Evolutionary conservation across 2,888 invertebrate genomes (phyloP), one percentile per base, ranked within the genome.

Genomic region (Priocnemis perturbator): DNA sequence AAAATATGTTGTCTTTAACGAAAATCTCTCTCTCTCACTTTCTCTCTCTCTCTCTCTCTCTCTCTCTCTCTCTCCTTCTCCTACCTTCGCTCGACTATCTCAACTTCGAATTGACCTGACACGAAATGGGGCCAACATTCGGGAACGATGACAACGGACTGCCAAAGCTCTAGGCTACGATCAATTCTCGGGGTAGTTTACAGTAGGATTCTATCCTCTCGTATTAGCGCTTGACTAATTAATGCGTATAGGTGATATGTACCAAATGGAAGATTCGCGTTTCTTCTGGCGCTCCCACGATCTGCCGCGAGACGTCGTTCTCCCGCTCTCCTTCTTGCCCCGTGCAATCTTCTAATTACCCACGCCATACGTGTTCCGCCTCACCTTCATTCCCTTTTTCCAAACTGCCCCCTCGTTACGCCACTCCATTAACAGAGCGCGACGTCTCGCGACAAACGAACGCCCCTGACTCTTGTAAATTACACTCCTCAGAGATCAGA

Each of bases 181-280:
- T 37, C 37, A 37, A 37, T 11, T 3, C 37, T 37, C 37, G 14
- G 37, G 37, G 7, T 37, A 37, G 2, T 37, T 37, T 37, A 37
- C 37, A 37, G 37, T 37, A 11, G 4, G 37, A 9, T 11, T 37
- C n/a, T 11, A 37, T 37, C 37, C 37, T 1, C 11, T 1, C 37
- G 52, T 52, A 30, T 23, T 19, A 56, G 19, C 30, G n/a, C 56
- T 56, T 20, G 3, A 17, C 30, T 19, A 21, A 50, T 17, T 19
- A 50, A 50, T 23, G 21, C 44, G 58, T 60, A 56, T 83, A 77
- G 81, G 84, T 89, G 88, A 89, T 88, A 88, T 88, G 88, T 89
- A 88, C 86, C 86, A 88, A 88, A 88, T 89, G 89, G 88, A 89
- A 89, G 89, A 89, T 86, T 87, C 87, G 83, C 85, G 86, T 86